Evolutionary conservation across 2,113 vertebrate species (phyloP), one percentile per base, ranked within the genome.

Genomic region (Ursus arctos): DNA sequence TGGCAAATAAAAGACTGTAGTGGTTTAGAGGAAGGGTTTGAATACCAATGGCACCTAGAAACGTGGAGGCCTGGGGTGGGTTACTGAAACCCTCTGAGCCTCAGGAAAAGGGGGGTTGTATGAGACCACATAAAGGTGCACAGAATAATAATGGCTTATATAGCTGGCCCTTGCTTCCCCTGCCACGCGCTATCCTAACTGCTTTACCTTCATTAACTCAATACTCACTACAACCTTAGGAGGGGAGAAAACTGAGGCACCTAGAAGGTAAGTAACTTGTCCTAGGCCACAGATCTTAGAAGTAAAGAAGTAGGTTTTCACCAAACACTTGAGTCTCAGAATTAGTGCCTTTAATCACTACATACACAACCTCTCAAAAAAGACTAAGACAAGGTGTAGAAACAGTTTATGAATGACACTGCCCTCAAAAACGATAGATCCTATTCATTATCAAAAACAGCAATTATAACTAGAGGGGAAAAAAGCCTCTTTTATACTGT

Each of bases 331-430:
- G 51, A 47, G 47, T 65, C 51, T 85, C 21, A 65, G 88, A 65
- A 28, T 49, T 84, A 11, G 4, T 24, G 11, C 55, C 72, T 83
- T 94, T 26, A 71, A 49, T 80, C 13, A 40, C 13, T 40, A 47
- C 1, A 5, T 26, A 76, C 21, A 51, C 2, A 40, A n/a, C 3
- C 15, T 84, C 36, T 84, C 33, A 59, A 55, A 72, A 80, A 88
- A 51, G 59, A 69, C 47, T 33, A 67, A 59, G 26, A 74, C 6
- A 88, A n/a, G 26, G 43, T 24, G 2, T 28, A n/a, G 61, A n/a
- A 69, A 89, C 33, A 94, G 40, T 57, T 49, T 85, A 85, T 94
- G 79, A 87, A 93, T n/a, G 90, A 47, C 36, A 94, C 79, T 86
- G 59, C 43, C 36, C 33, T 92, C 7, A 71, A 86, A 95, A 63